Conservation (phyloP, 2,113 vertebrate species). For the Gavialis gangeticus region DNA sequence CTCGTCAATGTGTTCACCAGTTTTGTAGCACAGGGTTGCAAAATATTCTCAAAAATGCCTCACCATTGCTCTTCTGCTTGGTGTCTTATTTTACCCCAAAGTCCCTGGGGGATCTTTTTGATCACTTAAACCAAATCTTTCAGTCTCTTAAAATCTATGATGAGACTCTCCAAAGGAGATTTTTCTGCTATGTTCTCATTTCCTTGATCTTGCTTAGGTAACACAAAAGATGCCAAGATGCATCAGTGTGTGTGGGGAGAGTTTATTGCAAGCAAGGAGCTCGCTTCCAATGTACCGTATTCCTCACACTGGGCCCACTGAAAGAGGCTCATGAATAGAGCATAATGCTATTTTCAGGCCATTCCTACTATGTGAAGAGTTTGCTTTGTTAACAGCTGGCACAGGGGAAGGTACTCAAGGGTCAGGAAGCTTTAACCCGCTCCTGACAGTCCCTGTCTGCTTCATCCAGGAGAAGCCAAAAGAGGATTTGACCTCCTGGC, state of each 20-base stretch:
- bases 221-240: background rate
- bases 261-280: background rate
- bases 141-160: background rate
- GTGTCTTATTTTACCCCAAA: background rate
- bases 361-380: no score
- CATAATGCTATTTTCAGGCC: background rate
- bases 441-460: background rate
- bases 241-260: background rate
- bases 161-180: background rate
- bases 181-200: background rate
- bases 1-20: rapidly evolving
- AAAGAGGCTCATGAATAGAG: background rate
- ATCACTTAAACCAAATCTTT: background rate
- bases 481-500: background rate
- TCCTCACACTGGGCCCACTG: background rate
- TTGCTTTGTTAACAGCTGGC: no score
- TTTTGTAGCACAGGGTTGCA: background rate
- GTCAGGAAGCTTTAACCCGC: background rate
- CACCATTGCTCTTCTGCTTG: background rate
- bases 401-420: no score
- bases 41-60: background rate
- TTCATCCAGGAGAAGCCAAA: background rate
- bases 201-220: background rate
- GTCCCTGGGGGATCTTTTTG: background rate
- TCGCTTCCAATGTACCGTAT: background rate